Evolutionary conservation across 2,113 vertebrate genomes (phyloP), one percentile per base, ranked within the genome.

Genomic region (Heterochromis multidens): DNA sequence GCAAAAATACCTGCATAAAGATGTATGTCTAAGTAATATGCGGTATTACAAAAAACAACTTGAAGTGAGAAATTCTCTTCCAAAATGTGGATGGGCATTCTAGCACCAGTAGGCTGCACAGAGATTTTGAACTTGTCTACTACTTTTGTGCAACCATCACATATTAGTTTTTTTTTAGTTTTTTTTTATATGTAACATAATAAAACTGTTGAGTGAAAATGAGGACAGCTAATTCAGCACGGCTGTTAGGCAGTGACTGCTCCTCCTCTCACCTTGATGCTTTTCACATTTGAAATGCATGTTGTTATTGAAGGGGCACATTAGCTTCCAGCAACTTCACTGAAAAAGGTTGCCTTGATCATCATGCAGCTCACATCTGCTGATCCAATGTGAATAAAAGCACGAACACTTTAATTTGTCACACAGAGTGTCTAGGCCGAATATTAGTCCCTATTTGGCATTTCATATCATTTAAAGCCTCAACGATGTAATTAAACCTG

Each of bases 221-320:
- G 19, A 83, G 35, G 21, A 76, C 25, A 85, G 7, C 29, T 63
- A 79, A 63, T 86, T 88, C 56, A 86, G 14, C 59, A n/a, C 12
- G 8, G 31, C 16, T 56, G 23, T 67, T 65, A 80, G 59, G 49
- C 23, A 27, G 46, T 17, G 23, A 78, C 61, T 83, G 31, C 70
- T 59, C 74, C 79, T 76, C 80, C 25, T 87, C 60, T 72, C 80
- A 84, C 77, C 77, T 81, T 59, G 58, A 76, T 72, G 77, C 52
- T 76, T 80, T 67, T 81, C 79, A 89, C 83, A 84, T 87, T 81
- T 81, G 43, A 89, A 82, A 62, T 52, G 7, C 57, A 17, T 16
- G 13, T 23, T 27, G 1, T 82, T 67, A 65, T 74, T 61, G 63
- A 58, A 33, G 65, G 23, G 4, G 6, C 21, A 19, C 56, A 84